Conservation (phyloP, 2,113 vertebrate species). For the Mirza zaza region DNA sequence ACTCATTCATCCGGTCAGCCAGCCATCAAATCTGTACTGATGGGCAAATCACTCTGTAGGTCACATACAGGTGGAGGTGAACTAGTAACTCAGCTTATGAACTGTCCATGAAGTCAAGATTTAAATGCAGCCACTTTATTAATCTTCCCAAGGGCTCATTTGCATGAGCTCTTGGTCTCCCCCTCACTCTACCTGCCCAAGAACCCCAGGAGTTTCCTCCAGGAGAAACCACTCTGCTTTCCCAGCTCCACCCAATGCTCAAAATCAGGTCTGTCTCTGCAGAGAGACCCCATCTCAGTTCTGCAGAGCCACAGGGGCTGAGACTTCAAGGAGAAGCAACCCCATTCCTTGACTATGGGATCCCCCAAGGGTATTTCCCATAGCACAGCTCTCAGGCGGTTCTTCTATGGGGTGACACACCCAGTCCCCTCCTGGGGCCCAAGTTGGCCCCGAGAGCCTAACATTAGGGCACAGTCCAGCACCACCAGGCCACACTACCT, state of each 20-base stretch:
- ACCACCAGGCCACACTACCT: too few species aligned
- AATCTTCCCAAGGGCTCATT: background rate
- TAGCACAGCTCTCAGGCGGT: background rate
- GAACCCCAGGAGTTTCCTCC: background rate
- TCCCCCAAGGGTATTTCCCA: background rate
- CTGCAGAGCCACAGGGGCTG: background rate
- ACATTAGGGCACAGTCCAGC: background rate
- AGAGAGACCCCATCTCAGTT: background rate
- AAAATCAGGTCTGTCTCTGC: background rate
- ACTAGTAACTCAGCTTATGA: background rate
- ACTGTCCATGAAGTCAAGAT: background rate
- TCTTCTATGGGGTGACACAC: background rate
- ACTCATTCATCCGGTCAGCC: background rate
- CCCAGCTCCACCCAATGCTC: background rate
- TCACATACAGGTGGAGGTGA: background rate
- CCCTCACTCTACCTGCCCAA: background rate
- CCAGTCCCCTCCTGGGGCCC: background rate
- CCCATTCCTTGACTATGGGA: background rate
- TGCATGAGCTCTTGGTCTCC: background rate
- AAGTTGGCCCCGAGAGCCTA: background rate
- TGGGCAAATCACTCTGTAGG: background rate
- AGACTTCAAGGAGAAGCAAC: background rate
- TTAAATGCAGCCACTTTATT: background rate
- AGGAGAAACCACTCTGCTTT: background rate
- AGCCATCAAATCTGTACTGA: background rate